Percentiles rank a stretch among this genome's conserved stretches.
Conservation (phyloP, 2,113 vertebrate species). For the Agapornis roseicollis region DNA sequence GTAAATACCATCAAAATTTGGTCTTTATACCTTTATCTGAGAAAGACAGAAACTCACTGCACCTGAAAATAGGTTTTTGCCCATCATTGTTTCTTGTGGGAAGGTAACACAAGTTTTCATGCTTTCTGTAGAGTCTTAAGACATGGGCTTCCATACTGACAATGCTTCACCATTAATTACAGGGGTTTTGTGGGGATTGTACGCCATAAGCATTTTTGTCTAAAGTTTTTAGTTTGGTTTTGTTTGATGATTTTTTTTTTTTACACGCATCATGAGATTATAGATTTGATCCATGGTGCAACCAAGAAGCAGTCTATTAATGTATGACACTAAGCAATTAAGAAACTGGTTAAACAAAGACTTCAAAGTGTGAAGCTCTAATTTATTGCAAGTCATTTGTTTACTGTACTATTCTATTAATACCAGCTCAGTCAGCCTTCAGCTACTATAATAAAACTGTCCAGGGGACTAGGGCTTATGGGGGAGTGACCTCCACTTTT, state of each 20-base stretch:
- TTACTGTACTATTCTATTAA: conserved; percentile 44
- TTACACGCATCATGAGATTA: not conserved
- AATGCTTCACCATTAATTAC: not conserved
- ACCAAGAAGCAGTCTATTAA: not conserved
- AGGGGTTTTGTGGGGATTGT: not conserved
- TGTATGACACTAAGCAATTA: not conserved
- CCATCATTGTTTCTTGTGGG: not conserved
- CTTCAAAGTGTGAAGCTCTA: conserved; percentile 45
- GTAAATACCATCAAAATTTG: not conserved
- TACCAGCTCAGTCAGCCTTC: conserved; percentile 46
- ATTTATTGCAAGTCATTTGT: conserved; percentile 30
- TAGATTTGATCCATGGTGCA: not conserved
- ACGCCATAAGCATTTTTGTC: not conserved
- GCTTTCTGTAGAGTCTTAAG: not conserved
- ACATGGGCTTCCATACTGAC: not conserved
- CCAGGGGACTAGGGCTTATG: not conserved
- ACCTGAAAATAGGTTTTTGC: not conserved
- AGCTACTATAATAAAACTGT: conserved; percentile 60
- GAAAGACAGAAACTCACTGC: not conserved
- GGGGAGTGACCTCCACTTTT: conserved; percentile 36
- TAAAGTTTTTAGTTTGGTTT: not conserved
- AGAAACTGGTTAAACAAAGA: conserved; percentile 37
- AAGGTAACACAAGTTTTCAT: not conserved
- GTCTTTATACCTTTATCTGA: not conserved
- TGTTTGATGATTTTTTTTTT: not conserved